Evolutionary conservation across 2,113 vertebrate species (phyloP), one percentile per base, ranked within the genome.

Genomic region (Chionodraco myersi): DNA sequence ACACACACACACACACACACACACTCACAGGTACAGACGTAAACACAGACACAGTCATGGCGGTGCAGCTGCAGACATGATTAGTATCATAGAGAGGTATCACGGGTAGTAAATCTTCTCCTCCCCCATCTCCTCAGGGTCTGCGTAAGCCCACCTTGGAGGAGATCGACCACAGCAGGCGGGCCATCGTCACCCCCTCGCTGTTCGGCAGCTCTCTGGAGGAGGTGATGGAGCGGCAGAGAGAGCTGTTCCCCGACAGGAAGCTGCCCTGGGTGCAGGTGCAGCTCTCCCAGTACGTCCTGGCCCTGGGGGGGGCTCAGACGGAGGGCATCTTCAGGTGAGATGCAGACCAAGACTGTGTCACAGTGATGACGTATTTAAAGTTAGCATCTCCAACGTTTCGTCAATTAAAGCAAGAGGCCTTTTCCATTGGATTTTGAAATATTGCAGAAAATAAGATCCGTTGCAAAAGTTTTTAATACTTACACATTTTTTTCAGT

Each of bases 301-400:
- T 97, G 77, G 95, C 94, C 36, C 88, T 97, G 83, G 96, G 96
- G 8, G 97, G 97, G 54, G 96, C 96, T 58, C 96, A 96, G 87
- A 96, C 96, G 0, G 97, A 97, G 85, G 97, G 97, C 59, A 97
- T 97, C 92, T 97, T 97, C 94, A 97, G 97, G 97, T 97, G 84
- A 94, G 92, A 63, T 41, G 7, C 36, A 6, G 36, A 41, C 36
- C 36, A 41, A 41, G 5, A 41, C 36, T 6, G 36, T 36, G 36
- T 5, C 6, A 1, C 36, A 36, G 36, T 36, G 36, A 36, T 36
- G 36, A 36, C 1, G 5, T 36, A 36, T 36, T 36, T 36, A 6
- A 36, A 36, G 36, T 36, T 36, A 36, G 36, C 36, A 7, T 36
- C 36, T 6, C 36, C 7, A 36, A 36, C 36, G 36, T 36, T 36